Conservation (phyloP, 2,797 vertebrate species). For the Pteronotus mesoamericanus region DNA sequence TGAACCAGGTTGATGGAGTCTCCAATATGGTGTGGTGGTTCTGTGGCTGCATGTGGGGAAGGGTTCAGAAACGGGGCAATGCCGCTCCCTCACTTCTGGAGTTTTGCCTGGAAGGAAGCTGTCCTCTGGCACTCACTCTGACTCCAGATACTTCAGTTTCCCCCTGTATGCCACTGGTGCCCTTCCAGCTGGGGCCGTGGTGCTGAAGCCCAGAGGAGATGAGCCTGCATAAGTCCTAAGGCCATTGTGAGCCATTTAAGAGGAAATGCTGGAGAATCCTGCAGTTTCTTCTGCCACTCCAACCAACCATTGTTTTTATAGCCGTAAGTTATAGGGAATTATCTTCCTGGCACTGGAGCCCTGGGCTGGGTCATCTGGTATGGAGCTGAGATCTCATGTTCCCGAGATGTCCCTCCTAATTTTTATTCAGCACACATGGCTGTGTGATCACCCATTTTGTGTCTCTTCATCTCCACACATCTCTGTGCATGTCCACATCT, state of each 20-base stretch:
- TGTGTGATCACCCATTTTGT: neutral
- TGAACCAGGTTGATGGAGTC: neutral
- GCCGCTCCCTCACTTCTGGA: neutral
- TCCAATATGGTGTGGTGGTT: neutral
- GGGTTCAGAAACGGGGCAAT: neutral
- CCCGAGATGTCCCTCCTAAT: neutral
- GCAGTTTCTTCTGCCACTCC: neutral
- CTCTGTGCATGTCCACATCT: neutral
- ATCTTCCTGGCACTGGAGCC: neutral
- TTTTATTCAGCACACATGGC: neutral
- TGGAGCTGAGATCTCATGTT: neutral
- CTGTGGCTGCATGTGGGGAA: neutral
- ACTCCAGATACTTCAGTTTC: neutral
- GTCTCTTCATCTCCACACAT: neutral
- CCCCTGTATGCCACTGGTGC: neutral
- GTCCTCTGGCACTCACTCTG: neutral
- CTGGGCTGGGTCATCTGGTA: neutral
- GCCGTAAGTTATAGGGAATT: neutral
- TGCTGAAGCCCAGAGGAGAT: neutral
- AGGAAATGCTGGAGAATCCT: neutral
- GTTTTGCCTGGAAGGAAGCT: neutral
- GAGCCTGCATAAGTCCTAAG: neutral
- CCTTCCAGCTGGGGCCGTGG: neutral
- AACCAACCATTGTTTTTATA: neutral
- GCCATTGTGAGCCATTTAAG: neutral